Percentiles rank a stretch among this genome's conserved stretches.
These are phyloP conservation scores for Thelaira solivaga DNA, from an alignment of 2,888 invertebrate species.

Conservation along the genomic window DNA sequence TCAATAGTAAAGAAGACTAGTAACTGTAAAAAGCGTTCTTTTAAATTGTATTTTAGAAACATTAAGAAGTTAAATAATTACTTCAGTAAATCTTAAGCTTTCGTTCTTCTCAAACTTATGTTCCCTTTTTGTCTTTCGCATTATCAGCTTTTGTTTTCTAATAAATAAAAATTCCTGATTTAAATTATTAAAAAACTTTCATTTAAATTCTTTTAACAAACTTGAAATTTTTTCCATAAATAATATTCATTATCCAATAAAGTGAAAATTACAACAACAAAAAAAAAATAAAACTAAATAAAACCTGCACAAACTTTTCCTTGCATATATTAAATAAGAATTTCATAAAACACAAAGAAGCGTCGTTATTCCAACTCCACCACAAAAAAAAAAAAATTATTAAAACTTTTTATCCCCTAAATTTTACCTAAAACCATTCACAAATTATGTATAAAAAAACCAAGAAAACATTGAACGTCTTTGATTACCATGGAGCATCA, in stretches of 20 bases:
- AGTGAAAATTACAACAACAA: background rate
- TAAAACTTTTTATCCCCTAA: conserved; percentile 10
- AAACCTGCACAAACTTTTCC: background rate
- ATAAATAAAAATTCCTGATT: no score
- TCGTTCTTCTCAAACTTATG: no score
- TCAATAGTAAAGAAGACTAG: no score
- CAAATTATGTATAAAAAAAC: conserved; percentile 2
- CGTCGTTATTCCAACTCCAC: background rate
- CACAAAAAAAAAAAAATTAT: background rate
- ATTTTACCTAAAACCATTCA: conserved; percentile 13
- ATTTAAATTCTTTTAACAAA: background rate
- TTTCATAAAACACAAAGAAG: conserved; percentile 12
- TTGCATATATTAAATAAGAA: conserved; percentile 11
- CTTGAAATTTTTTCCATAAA: background rate
- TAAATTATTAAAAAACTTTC: no score
- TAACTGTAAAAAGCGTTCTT: no score
- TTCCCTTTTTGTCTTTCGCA: no score
- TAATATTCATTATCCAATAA: conserved; percentile 3
- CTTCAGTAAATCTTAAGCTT: no score
- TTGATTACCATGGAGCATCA: background rate
- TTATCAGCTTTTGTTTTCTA: no score
- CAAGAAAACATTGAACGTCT: conserved; percentile 2
- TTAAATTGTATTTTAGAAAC: no score
- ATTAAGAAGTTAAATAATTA: no score
- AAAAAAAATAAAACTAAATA: background rate